A percentile compares a stretch with the other conserved stretches of the same genome.
Evolutionary conservation across 1,140 invertebrate species (phyloP).

Genomic region (Paracyclopina nana): DNA sequence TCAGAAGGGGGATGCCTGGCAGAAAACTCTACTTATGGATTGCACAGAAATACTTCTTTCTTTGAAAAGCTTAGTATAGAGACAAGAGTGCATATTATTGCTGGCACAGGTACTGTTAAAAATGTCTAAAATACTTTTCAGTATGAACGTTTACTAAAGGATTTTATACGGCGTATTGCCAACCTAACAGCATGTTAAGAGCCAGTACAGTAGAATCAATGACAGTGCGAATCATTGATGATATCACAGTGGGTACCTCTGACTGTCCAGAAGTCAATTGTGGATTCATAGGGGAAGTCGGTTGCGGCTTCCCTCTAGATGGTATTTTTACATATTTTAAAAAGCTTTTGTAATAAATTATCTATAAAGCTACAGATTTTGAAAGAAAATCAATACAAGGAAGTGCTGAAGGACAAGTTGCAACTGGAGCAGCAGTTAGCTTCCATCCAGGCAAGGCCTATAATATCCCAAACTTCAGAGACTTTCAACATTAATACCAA

Average conservation of each 20-base stretch:
- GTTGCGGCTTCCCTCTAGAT: constrained; percentile 51
- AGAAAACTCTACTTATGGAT: constrained; percentile 51
- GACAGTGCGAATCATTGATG: constrained; percentile 35
- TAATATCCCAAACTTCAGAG: too few species aligned
- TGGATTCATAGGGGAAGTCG: constrained; percentile 64
- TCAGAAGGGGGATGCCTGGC: constrained; percentile 55
- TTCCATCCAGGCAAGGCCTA: constrained; percentile 69
- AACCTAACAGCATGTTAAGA: constrained; percentile 27
- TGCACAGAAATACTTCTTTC: constrained; percentile 40
- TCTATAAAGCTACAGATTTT: constrained; percentile 37
- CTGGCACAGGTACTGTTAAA: constrained; percentile 45
- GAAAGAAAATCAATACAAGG: constrained; percentile 47
- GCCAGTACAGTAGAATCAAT: constrained; percentile 37
- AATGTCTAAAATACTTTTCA: neutral
- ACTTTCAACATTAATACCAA: too few species aligned
- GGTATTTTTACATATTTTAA: constrained; percentile 32
- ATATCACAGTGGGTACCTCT: constrained; percentile 36
- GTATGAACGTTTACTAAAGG: constrained; percentile 25
- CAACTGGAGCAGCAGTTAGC: constrained; percentile 46
- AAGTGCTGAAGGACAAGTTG: constrained; percentile 41
- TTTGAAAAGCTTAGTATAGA: constrained; percentile 37
- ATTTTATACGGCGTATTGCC: constrained; percentile 34
- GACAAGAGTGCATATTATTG: constrained; percentile 50
- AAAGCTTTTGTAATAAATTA: neutral
- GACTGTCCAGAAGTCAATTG: constrained; percentile 39